A percentile compares a stretch with the other conserved stretches of the same genome.
Conservation (phyloP, 2,888 invertebrate species). For the Eugnorisma glareosa region DNA sequence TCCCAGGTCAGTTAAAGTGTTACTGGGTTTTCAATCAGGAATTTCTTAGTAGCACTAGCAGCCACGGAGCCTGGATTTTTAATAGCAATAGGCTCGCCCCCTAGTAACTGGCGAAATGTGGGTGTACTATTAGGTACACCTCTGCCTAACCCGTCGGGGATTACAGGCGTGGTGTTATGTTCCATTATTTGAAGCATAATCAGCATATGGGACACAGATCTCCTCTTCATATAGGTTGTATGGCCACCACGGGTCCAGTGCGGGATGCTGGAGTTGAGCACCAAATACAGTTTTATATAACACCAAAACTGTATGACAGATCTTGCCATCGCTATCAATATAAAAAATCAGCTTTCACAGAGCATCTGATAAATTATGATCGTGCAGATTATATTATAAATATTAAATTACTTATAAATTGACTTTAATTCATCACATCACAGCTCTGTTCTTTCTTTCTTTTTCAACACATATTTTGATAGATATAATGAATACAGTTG, state of each 20-base stretch:
- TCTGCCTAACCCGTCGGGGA: background rate
- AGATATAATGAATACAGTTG: background rate
- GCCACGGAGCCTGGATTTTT: no score
- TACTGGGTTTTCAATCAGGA: no score
- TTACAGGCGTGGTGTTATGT: background rate
- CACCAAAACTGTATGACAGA: background rate
- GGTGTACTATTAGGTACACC: no score
- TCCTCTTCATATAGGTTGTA: no score
- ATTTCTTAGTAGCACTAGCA: no score
- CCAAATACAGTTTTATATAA: background rate
- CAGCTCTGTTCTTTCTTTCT: constrained; percentile 3
- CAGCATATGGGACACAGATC: background rate
- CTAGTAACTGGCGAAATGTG: background rate
- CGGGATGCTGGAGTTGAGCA: background rate
- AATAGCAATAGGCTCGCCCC: no score
- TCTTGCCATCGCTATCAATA: background rate
- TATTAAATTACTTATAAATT: constrained; percentile 15
- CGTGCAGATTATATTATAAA: constrained; percentile 19
- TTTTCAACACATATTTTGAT: background rate
- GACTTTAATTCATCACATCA: constrained; percentile 17
- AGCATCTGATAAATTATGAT: constrained; percentile 11
- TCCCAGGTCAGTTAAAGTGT: no score
- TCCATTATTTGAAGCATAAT: background rate
- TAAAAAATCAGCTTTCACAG: constrained; percentile 38
- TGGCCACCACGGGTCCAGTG: background rate